Evolutionary conservation across 2,113 vertebrate species (phyloP).

Genomic region (Raja brachyura): DNA sequence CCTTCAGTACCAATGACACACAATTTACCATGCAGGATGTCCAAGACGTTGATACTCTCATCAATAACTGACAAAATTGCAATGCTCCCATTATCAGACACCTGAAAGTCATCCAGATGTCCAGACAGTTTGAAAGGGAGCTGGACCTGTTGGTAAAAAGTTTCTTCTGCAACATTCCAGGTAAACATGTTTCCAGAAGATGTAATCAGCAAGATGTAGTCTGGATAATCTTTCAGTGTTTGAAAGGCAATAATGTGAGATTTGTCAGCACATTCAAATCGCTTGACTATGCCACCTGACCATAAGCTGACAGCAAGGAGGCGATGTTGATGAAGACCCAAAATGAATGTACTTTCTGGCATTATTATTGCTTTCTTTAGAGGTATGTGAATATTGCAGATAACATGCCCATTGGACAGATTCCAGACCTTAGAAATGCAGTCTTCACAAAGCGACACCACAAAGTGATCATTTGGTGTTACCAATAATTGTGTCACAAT

Average conservation of each 20-base stretch:
- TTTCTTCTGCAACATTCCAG: constrained; percentile 64
- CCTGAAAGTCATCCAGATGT: constrained; percentile 51
- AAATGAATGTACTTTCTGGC: constrained; percentile 62
- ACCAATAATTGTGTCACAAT: constrained; percentile 54
- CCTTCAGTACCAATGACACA: constrained; percentile 51
- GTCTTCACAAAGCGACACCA: constrained; percentile 55
- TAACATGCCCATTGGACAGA: constrained; percentile 48
- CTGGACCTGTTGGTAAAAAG: constrained; percentile 55
- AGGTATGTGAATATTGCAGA: constrained; percentile 55
- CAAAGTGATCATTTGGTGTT: constrained; percentile 54
- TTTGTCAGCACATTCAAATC: constrained; percentile 50
- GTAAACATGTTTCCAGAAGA: constrained; percentile 58
- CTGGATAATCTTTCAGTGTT: constrained; percentile 53
- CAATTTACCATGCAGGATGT: constrained; percentile 50
- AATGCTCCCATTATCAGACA: constrained; percentile 54
- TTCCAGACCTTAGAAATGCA: constrained; percentile 61
- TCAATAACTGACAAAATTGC: constrained; percentile 52
- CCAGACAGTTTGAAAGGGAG: constrained; percentile 49
- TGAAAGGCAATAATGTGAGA: constrained; percentile 56
- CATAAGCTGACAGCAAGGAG: constrained; percentile 65
- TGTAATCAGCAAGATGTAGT: constrained; percentile 58
- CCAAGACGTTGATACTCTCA: constrained; percentile 52
- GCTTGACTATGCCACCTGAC: constrained; percentile 60
- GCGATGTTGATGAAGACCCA: constrained; percentile 51
- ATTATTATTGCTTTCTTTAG: constrained; percentile 56